Base-by-base conservation (phyloP, 2,888 invertebrate species). In the Chalcis sispes region DNA sequence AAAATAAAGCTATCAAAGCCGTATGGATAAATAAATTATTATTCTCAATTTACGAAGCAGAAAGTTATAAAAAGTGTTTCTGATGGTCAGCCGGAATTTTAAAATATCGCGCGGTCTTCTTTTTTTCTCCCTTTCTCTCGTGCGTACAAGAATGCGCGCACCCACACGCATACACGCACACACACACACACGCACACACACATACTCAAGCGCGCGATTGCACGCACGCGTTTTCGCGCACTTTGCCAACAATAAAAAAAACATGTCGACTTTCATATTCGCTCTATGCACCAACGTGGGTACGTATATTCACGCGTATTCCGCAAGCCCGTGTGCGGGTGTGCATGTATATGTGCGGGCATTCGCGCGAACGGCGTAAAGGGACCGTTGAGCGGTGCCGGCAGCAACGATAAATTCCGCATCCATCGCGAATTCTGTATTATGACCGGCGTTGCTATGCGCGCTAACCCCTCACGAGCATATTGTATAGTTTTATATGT, bases 1-100 rank as follows among this genome's bases (percentile, higher is more conserved):
- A 64, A 27, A 40, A 72, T 71, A 62, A 62, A 71, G 52, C 29
- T 54, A 69, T 69, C 69, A 69, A 48, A 25, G 42, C n/a, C 46
- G 46, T 48, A 25, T 25, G 18, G 58, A 59, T 48, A 56, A 72
- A 72, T 65, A 65, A 65, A 72, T 48, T 65, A 72, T 58, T 72
- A 65, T 65, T 48, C 27, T 1, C 27, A 25, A 65, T 72, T 72
- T 72, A 65, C 50, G 72, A 58, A 72, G 50, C 56, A 65, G 65
- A 72, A 72, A 72, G 72, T 72, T 72, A 58, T 72, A 72, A 65
- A 72, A 58, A 72, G 65, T 72, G 50, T 58, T 72, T 71, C 65
- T 65, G 71, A 71, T 56, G 32, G 46, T 27, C 25, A 13, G 23
- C 23, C 15, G n/a, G 42, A 20, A 69, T 67, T 7, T 56, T 58